A percentile compares a stretch with the other conserved stretches of the same genome.
phyloP scores from a whole-genome alignment of 2,797 vertebrate genomes.

The Remorina albescens region DNA sequence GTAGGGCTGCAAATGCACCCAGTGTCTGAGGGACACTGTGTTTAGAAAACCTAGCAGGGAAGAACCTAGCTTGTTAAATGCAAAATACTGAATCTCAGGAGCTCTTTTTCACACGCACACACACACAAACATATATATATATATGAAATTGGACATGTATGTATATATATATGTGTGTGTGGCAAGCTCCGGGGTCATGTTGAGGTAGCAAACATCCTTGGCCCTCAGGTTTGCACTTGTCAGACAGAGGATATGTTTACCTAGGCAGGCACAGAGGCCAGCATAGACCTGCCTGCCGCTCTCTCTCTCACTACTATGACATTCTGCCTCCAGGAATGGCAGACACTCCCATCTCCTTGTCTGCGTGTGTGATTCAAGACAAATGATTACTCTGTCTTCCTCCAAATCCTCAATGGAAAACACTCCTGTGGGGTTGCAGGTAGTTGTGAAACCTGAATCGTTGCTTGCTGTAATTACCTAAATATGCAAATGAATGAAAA shows the following conservation, averaged over 20 bases:
- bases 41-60: conserved; percentile 30
- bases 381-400: conserved; percentile 69
- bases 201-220: conserved; percentile 58
- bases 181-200: conserved; percentile 42
- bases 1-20: conserved; percentile 41
- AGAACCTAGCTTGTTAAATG: too few relatives aligned
- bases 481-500: conserved; percentile 71
- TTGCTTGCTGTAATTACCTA: conserved; percentile 66
- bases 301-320: conserved; percentile 81
- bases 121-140: too few relatives aligned
- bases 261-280: conserved; percentile 69
- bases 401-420: conserved; percentile 72
- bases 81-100: conserved; percentile 46
- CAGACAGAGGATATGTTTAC: conserved; percentile 81
- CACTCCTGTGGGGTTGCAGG: conserved; percentile 40
- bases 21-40: conserved; percentile 29
- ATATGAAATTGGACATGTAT: too few relatives aligned
- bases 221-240: conserved; percentile 81
- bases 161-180: conserved; percentile 32
- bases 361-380: conserved; percentile 52
- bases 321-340: conserved; percentile 78
- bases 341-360: conserved; percentile 69
- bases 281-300: conserved; percentile 79
- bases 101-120: too few relatives aligned
- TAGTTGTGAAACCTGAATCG: conserved; percentile 62